A percentile compares a stretch with the other conserved stretches of the same genome.
Evolutionary conservation across 2,888 invertebrate species (phyloP).

Genomic region (Rhingia rostrata): DNA sequence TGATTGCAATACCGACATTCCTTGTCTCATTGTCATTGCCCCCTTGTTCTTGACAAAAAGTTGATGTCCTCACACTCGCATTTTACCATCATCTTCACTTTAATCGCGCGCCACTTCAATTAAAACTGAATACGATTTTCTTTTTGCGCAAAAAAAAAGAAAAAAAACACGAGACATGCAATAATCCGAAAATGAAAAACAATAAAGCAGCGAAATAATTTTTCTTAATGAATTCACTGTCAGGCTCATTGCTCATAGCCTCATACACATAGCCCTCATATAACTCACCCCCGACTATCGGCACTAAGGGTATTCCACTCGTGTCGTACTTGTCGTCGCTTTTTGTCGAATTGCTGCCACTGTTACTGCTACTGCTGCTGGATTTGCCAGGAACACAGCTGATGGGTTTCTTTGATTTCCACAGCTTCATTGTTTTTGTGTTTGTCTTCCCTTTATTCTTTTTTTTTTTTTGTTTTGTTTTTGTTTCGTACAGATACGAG

Average conservation of each 20-base stretch:
- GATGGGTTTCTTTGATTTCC: conserved; percentile 83
- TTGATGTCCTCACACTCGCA: not conserved
- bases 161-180: conserved; percentile 4
- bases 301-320: conserved; percentile 80
- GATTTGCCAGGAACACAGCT: conserved; percentile 82
- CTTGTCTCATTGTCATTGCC: conserved; percentile 45
- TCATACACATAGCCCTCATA: not conserved
- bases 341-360: conserved; percentile 77
- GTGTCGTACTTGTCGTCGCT: conserved; percentile 78
- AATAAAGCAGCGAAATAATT: conserved; percentile 54
- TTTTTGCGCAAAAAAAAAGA: conserved; percentile 24
- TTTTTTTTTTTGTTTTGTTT: conserved; percentile 14
- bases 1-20: conserved; percentile 63
- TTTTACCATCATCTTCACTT: conserved; percentile 39
- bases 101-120: conserved; percentile 62
- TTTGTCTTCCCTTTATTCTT: conserved; percentile 11
- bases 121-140: conserved; percentile 56
- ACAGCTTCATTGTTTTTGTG: conserved; percentile 80
- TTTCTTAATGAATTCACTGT: conserved; percentile 50
- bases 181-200: conserved; percentile 17
- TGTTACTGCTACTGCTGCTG: conserved; percentile 69
- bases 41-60: conserved; percentile 14
- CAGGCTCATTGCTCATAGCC: conserved; percentile 11
- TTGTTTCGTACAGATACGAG: not conserved
- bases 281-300: conserved; percentile 81